A percentile compares a stretch with the other conserved stretches of the same genome.
phyloP scores from a whole-genome alignment of 2,797 vertebrate genomes.

The Sorex maritimensis region DNA sequence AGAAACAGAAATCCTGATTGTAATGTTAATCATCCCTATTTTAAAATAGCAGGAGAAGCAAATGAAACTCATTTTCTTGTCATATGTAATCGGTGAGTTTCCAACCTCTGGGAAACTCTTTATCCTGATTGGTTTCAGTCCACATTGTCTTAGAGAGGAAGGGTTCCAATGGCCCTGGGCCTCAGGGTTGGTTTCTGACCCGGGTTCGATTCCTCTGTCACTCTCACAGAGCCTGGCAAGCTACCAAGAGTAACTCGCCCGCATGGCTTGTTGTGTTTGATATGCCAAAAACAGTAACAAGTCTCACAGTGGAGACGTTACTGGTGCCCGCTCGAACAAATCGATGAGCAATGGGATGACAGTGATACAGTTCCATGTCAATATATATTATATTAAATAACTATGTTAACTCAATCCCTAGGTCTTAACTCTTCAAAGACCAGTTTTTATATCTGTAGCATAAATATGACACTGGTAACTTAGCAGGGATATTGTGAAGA shows the following conservation, averaged over 20 bases:
- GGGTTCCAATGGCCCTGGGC: not conserved
- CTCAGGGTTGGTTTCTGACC: not conserved
- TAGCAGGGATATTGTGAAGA: not conserved
- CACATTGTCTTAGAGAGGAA: not conserved
- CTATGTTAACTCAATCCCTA: not conserved
- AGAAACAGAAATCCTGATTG: slow-evolving; percentile 31
- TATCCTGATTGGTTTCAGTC: not conserved
- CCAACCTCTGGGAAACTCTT: not conserved
- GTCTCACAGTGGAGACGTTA: no score
- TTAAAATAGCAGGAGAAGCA: slow-evolving; percentile 32
- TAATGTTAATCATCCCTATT: not conserved
- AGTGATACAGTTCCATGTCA: no score
- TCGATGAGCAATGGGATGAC: no score
- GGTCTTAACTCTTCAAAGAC: not conserved
- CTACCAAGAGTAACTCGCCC: no score
- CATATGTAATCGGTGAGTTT: not conserved
- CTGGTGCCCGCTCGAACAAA: no score
- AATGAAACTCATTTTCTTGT: not conserved
- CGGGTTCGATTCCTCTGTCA: no score
- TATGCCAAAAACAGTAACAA: no score
- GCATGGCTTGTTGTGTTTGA: no score
- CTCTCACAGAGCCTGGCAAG: no score
- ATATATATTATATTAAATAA: no score
- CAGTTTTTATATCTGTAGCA: slow-evolving; percentile 32
- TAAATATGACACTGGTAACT: not conserved